A percentile compares a stretch with the other conserved stretches of the same genome.
Evolutionary conservation across 1,140 invertebrate genomes (phyloP).

Genomic region (Bacillus rossius): DNA sequence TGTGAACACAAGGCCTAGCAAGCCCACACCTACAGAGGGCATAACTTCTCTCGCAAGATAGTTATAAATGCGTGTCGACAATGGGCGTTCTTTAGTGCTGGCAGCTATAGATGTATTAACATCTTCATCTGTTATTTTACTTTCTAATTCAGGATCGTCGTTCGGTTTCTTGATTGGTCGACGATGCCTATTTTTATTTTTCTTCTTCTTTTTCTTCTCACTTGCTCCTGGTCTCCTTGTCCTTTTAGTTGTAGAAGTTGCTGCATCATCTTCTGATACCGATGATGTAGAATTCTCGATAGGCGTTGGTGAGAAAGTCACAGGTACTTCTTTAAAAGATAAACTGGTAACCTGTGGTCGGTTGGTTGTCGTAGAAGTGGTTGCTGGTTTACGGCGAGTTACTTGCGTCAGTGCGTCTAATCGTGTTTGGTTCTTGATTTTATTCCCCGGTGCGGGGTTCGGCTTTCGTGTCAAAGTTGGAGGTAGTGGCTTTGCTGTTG

Average conservation of each 20-base stretch:
- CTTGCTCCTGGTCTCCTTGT: not conserved
- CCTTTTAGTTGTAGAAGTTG: constrained; percentile 18
- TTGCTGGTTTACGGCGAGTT: not conserved
- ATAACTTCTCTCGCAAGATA: constrained; percentile 72
- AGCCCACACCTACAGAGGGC: constrained; percentile 68
- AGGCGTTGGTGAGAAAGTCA: constrained; percentile 19
- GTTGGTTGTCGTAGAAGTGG: constrained; percentile 21
- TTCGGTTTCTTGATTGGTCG: constrained; percentile 36
- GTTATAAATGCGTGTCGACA: constrained; percentile 69
- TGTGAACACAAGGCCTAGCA: constrained; percentile 62
- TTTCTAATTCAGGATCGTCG: constrained; percentile 28
- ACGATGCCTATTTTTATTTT: constrained; percentile 49
- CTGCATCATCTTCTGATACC: constrained; percentile 22
- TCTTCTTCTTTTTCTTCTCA: constrained; percentile 49
- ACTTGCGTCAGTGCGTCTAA: not conserved
- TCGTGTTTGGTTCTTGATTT: not conserved
- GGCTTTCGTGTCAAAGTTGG: constrained; percentile 1
- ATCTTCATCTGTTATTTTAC: constrained; percentile 44
- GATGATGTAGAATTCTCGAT: constrained; percentile 20
- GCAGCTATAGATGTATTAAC: constrained; percentile 38
- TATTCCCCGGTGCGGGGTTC: not conserved
- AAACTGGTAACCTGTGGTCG: not conserved
- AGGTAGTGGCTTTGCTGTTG: constrained; percentile 5
- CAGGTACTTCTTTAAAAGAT: constrained; percentile 21
- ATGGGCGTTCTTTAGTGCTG: constrained; percentile 45